These are phyloP conservation scores for Lateolabrax maculatus DNA, from an alignment of 2,797 vertebrate species.

Conservation along the genomic window DNA sequence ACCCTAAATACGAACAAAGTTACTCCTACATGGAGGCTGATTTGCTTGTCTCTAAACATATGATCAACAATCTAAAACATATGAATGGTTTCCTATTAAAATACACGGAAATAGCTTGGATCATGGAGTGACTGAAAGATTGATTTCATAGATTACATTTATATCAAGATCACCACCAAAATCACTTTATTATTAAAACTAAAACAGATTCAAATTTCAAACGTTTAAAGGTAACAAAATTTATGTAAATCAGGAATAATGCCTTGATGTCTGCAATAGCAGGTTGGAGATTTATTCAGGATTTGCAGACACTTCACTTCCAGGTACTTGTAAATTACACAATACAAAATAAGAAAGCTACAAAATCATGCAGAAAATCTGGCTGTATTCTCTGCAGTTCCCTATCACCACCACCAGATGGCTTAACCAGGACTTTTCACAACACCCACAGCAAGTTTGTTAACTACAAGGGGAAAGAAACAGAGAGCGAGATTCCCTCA, in stretches of 20 bases:
- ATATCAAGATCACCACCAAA: neutral
- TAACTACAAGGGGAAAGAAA: neutral
- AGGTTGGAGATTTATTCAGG: neutral
- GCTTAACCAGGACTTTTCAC: neutral
- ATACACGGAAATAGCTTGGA: neutral
- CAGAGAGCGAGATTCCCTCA: constrained; percentile 13
- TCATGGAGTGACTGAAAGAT: neutral
- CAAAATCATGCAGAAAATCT: neutral
- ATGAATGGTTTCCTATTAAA: neutral
- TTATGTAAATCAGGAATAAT: neutral
- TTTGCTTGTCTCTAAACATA: too few species aligned
- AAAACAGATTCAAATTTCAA: neutral
- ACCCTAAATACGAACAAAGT: neutral
- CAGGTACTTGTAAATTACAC: neutral
- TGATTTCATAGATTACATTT: neutral
- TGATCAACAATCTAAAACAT: too few species aligned
- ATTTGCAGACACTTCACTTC: neutral
- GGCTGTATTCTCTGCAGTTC: constrained; percentile 4
- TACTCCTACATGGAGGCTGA: neutral
- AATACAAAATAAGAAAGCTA: neutral
- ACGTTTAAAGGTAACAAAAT: neutral
- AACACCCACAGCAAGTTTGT: neutral
- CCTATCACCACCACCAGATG: constrained; percentile 33
- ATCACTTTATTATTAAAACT: too few species aligned
- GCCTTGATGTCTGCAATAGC: neutral